Conservation (phyloP, 2,113 vertebrate genomes). For the Climacteris rufus region DNA sequence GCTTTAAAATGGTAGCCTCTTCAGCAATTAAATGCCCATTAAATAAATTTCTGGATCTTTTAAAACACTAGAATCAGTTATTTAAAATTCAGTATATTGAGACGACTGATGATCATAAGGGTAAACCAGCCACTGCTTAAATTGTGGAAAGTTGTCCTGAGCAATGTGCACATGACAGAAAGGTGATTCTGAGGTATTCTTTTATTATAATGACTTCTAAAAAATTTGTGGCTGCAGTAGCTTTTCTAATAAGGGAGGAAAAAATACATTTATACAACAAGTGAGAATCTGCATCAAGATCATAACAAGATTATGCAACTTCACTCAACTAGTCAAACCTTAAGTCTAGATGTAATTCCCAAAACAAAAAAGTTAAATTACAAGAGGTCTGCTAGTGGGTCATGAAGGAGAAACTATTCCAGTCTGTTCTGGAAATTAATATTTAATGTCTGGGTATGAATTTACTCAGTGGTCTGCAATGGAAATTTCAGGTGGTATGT, state of each 20-base stretch:
- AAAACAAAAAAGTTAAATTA: not conserved
- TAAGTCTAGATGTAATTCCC: not conserved
- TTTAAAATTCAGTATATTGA: not conserved
- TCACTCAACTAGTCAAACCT: not conserved
- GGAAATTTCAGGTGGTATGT: not conserved
- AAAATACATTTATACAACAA: not conserved
- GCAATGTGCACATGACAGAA: not conserved
- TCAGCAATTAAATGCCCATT: not conserved
- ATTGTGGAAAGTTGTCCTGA: not conserved
- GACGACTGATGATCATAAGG: not conserved
- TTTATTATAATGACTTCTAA: not conserved
- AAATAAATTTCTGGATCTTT: not conserved
- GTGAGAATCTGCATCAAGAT: not conserved
- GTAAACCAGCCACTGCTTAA: not conserved
- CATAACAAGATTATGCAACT: not conserved
- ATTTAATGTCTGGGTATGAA: not conserved
- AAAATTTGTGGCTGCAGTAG: not conserved
- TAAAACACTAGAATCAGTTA: not conserved
- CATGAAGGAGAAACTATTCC: not conserved
- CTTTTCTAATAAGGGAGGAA: not conserved
- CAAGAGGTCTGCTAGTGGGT: not conserved
- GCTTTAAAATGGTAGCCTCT: slow-evolving; percentile 5
- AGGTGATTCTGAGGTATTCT: not conserved
- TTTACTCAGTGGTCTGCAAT: not conserved
- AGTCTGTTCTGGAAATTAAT: not conserved